Base-by-base conservation (phyloP, 1,140 invertebrate species). In the Lineus longissimus region DNA sequence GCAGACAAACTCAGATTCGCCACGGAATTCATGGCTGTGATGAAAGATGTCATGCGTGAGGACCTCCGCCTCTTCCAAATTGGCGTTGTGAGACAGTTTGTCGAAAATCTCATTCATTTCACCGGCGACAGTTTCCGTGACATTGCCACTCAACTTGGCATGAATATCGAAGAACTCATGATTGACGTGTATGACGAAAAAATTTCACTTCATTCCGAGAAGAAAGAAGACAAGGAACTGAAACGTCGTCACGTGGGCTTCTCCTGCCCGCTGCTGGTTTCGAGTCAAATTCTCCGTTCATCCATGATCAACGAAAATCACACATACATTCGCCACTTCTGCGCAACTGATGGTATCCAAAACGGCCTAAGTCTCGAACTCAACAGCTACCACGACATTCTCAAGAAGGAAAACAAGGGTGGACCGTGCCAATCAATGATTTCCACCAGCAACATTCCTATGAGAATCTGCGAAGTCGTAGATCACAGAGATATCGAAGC, bases 401-500 rank as follows among this genome's bases (percentile, higher is more conserved):
- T 51, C 6, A 51, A 51, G 25, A 51, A 51, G n/a, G 47, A 51
- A 51, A 51, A 51, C 47, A 51, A 51, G 47, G 47, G 47, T 23
- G 47, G 47, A 7, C 47, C 47, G 6, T 51, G 47, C n/a, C 47
- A 51, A n/a, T 6, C 6, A 7, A 51, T 51, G 6, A 51, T 51
- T 51, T 51, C 47, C 47, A 51, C 47, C n/a, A 51, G 47, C 47
- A 51, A 51, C 25, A 51, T 51, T 51, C 47, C 47, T n/a, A 51
- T 51, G 47, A 51, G 47, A 51, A 9, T 51, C 6, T 51, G 47
- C n/a, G 47, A 51, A 51, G 25, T 51, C 47, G n/a, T 51, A 7
- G 47, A 51, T n/a, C 6, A 51, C n/a, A 6, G 47, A 4, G 25
- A 51, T 51, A 51, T 51, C 47, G 47, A 51, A 27, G 47, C 47